Evolutionary conservation across 1,140 invertebrate genomes (phyloP).

Genomic region (Amphibalanus amphitrite): DNA sequence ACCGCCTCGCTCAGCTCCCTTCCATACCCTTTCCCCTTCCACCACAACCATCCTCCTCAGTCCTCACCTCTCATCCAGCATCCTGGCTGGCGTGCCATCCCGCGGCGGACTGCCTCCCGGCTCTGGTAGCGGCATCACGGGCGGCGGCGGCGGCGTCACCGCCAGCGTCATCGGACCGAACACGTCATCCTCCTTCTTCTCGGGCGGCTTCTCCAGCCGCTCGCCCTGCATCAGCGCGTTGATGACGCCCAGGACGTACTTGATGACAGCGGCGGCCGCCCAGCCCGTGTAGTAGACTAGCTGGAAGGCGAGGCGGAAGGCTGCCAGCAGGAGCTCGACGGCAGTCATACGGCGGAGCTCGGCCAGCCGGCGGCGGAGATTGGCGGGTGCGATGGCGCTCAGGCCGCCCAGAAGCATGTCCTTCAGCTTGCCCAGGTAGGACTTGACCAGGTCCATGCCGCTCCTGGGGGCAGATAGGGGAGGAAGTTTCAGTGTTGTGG

Average conservation of each 20-base stretch:
- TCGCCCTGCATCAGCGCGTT: neutral
- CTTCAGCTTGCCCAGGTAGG: constrained; percentile 57
- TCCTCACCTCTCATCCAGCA: no score
- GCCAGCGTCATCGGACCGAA: no score
- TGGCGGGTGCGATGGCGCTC: constrained; percentile 72
- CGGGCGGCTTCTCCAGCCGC: neutral
- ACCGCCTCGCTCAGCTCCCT: no score
- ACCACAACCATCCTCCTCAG: no score
- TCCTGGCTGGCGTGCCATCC: no score
- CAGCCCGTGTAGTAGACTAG: constrained; percentile 71
- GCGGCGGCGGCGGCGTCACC: no score
- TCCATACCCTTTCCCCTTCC: no score
- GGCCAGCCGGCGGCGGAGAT: constrained; percentile 70
- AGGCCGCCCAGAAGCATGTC: constrained; percentile 56
- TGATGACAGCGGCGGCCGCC: constrained; percentile 51
- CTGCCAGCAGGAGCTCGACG: constrained; percentile 61
- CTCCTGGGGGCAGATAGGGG: constrained; percentile 37
- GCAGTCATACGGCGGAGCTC: constrained; percentile 80
- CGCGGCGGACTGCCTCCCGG: no score
- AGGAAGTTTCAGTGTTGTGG: no score
- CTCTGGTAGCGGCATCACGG: no score
- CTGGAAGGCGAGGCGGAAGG: constrained; percentile 78
- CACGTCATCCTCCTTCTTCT: no score
- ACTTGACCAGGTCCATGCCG: constrained; percentile 60
- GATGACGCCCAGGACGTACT: constrained; percentile 22